Base-by-base conservation (phyloP, 2,888 invertebrate genomes). In the Aricia artaxerxes region DNA sequence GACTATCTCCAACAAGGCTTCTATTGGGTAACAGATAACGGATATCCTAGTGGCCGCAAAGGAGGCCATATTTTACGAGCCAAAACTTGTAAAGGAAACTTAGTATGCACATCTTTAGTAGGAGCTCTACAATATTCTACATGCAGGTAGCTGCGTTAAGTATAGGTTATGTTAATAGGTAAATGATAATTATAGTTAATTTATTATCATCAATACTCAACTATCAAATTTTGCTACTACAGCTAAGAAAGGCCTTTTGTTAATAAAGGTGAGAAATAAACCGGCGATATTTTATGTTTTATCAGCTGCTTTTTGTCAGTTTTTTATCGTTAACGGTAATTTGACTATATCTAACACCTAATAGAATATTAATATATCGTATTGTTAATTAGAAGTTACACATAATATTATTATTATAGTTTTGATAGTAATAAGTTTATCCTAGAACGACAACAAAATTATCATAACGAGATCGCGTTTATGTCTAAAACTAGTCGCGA, bases 1-100 rank as follows among this genome's bases (percentile, higher is more conserved):
- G 69, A 69, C 69, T 69, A 35, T 69, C 13, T 69, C 69, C 69
- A 69, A 69, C 69, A 24, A 69, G 35, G 38, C 69, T 69, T 69
- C 69, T 69, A 69, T 69, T 16, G 69, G 69, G 13, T 69, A 69
- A 69, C 69, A 35, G 69, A 69, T 69, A 69, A 38, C 69, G 69
- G 69, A 38, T 69, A 69, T 69, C 35, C 69, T 69, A 69, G 69
- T 38, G 69, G 16, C 69, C 69, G 13, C 35, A 69, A 24, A 61
- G 69, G 69, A 69, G 69, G 35, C 69, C 69, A 69, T 64, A 64
- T 69, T 38, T 38, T 38, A 35, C 35, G 69, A 69, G 35, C 69
- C 69, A 38, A 69, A 69, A 69, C 35, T 69, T 69, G 35, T 35
- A 38, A 38, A 38, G 35, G 35, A 69, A 38, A 64, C 64, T 69